phyloP scores from a whole-genome alignment of 2,888 invertebrate genomes.

The Dasysyrphus albostriatus region DNA sequence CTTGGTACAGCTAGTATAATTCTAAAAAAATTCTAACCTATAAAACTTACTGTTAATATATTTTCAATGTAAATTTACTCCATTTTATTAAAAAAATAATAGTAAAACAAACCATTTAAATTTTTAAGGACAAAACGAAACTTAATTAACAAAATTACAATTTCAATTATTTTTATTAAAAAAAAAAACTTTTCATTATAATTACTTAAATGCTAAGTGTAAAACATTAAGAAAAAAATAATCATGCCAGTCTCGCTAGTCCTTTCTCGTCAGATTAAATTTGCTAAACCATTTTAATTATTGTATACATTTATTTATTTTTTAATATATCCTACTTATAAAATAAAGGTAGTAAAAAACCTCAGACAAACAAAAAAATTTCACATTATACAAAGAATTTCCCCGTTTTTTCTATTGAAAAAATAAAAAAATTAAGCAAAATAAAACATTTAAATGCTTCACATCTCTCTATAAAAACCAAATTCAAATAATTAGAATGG shows the following conservation, averaged over 20 bases:
- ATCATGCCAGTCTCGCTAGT: not conserved
- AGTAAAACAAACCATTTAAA: no score
- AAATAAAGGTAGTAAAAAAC: not conserved
- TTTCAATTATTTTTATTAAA: no score
- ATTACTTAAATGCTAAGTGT: no score
- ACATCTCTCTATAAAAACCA: not conserved
- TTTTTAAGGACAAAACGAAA: no score
- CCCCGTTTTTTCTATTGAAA: not conserved
- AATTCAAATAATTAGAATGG: conserved; percentile 33
- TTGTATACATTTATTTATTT: not conserved
- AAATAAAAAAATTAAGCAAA: not conserved
- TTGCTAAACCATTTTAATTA: not conserved
- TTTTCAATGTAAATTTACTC: no score
- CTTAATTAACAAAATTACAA: no score
- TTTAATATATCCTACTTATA: not conserved
- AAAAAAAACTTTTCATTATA: no score
- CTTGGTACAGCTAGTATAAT: no score
- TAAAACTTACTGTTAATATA: no score
- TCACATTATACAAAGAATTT: not conserved
- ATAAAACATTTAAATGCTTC: conserved; percentile 3
- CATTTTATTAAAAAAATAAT: no score
- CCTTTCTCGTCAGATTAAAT: no score
- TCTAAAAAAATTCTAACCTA: no score
- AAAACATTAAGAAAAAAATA: not conserved
- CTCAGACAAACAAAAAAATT: not conserved